A percentile compares a stretch with the other conserved stretches of the same genome.
These are phyloP conservation scores for Mesembrinibis cayennensis DNA, from an alignment of 2,113 vertebrate species.

Conservation along the genomic window DNA sequence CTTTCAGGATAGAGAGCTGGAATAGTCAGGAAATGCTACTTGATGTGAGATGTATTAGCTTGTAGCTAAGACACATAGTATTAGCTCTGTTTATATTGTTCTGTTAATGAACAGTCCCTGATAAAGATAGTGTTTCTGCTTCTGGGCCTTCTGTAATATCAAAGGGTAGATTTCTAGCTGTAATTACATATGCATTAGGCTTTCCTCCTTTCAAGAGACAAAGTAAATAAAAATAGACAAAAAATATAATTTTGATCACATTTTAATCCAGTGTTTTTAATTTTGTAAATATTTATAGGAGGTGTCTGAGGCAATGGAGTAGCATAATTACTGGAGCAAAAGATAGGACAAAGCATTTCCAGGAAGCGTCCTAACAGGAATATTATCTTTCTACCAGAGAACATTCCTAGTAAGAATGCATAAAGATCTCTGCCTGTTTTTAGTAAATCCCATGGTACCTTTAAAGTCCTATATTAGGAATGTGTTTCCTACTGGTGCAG, in stretches of 20 bases:
- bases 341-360: not conserved
- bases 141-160: not conserved
- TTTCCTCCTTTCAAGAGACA: not conserved
- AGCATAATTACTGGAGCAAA: not conserved
- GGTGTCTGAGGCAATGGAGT: not conserved
- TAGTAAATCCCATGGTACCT: not conserved
- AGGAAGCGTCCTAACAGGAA: not conserved
- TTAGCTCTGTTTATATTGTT: not conserved
- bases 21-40: not conserved
- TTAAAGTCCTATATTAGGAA: not conserved
- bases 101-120: not conserved
- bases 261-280: not conserved
- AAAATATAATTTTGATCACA: not conserved
- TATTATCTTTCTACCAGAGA: not conserved
- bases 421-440: not conserved
- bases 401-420: not conserved
- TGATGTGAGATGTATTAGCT: not conserved
- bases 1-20: not conserved
- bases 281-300: not conserved
- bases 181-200: not conserved
- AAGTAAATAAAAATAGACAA: not conserved
- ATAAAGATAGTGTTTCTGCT: not conserved
- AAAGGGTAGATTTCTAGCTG: not conserved
- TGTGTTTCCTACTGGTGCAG: not conserved
- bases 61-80: not conserved